These are phyloP conservation scores for Eurytoma californica DNA, from an alignment of 2,888 invertebrate genomes.

Conservation along the genomic window DNA sequence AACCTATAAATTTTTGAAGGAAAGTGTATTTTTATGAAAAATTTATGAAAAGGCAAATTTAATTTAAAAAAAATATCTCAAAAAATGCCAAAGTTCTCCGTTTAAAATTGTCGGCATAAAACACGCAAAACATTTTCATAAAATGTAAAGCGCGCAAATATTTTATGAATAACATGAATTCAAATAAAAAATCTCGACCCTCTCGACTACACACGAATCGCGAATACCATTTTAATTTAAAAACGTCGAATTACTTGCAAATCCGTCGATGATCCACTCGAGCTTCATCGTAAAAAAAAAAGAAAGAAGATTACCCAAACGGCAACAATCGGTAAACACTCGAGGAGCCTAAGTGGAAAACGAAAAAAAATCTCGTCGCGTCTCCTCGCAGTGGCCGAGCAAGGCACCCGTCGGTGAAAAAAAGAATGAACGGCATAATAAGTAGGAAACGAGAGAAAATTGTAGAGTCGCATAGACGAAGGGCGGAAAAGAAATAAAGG, in stretches of 20 bases:
- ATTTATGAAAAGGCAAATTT: too few relatives aligned
- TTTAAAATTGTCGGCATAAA: too few relatives aligned
- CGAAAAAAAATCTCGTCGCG: conserved; percentile 24
- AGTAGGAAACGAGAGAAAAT: conserved; percentile 25
- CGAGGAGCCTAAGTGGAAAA: conserved; percentile 16
- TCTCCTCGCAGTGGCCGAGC: not conserved
- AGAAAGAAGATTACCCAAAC: not conserved
- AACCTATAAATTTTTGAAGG: too few relatives aligned
- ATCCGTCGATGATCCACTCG: too few relatives aligned
- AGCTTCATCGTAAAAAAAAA: not conserved
- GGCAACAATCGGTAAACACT: conserved; percentile 12
- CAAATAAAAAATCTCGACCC: too few relatives aligned
- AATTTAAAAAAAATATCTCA: too few relatives aligned
- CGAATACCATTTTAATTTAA: not conserved
- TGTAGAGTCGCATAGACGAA: conserved; percentile 14
- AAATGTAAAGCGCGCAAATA: too few relatives aligned
- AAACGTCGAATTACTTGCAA: not conserved
- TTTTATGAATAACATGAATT: too few relatives aligned
- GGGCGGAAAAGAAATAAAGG: conserved; percentile 43
- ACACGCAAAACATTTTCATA: too few relatives aligned
- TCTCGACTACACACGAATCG: too few relatives aligned
- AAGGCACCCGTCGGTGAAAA: not conserved
- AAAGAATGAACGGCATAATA: conserved; percentile 1
- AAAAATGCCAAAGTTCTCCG: too few relatives aligned
- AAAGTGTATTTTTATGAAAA: too few relatives aligned